Percentiles rank a stretch among this genome's conserved stretches.
Conservation (phyloP, 2,888 invertebrate genomes). For the Catonia carolina region DNA sequence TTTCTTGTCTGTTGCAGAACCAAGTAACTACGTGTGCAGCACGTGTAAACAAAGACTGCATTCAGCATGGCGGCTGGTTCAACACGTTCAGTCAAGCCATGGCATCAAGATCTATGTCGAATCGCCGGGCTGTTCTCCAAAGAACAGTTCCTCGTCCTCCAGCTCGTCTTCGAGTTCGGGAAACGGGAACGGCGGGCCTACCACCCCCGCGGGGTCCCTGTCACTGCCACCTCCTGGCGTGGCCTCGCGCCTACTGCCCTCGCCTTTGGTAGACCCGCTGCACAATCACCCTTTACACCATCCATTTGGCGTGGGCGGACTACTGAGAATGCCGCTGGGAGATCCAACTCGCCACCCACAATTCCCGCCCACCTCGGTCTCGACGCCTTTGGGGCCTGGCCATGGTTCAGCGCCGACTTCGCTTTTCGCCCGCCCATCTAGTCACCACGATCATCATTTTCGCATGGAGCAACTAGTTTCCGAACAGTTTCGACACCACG, state of each 20-base stretch:
- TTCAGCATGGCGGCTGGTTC: conserved; percentile 92
- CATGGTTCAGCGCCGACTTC: conserved; percentile 47
- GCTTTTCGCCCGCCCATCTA: conserved; percentile 64
- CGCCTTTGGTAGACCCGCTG: conserved; percentile 59
- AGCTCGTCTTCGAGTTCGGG: conserved; percentile 47
- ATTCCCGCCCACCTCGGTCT: conserved; percentile 37
- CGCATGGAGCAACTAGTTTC: conserved; percentile 78
- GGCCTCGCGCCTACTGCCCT: conserved; percentile 44
- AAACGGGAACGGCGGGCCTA: conserved; percentile 29
- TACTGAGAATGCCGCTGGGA: conserved; percentile 69
- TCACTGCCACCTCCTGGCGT: conserved; percentile 34
- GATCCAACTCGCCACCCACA: conserved; percentile 39
- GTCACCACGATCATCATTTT: conserved; percentile 69
- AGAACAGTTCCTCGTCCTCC: conserved; percentile 36
- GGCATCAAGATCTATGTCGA: conserved; percentile 90
- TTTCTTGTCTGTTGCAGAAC: conserved; percentile 78
- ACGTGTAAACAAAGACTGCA: conserved; percentile 87
- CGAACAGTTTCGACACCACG: conserved; percentile 69
- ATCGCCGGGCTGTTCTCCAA: conserved; percentile 37
- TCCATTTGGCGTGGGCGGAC: conserved; percentile 64
- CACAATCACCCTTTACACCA: conserved; percentile 64
- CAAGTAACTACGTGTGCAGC: conserved; percentile 87
- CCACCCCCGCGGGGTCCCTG: conserved; percentile 31
- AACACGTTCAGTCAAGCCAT: conserved; percentile 91
- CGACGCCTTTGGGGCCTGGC: conserved; percentile 24